Evolutionary conservation across 2,113 vertebrate genomes (phyloP), one percentile per base, ranked within the genome.

Genomic region (Deroptyus accipitrinus): DNA sequence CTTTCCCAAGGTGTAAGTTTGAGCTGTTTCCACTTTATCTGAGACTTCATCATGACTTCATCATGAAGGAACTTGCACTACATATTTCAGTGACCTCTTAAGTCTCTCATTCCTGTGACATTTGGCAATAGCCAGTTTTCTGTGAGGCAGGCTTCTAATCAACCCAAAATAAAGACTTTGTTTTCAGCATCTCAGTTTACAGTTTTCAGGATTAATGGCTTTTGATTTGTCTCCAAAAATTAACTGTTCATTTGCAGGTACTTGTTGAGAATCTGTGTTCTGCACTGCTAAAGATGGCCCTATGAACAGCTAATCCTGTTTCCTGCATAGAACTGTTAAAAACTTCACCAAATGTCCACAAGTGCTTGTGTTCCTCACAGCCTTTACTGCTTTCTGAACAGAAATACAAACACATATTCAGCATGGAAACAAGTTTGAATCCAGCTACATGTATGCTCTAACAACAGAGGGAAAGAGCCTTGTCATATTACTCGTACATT

Each of bases 1-100:
- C 48, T 94, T 92, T 82, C 74, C 69, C 52, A 89, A 83, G 66
- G 91, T 68, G 7, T 52, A 86, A 27, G 18, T 73, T 44, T 41
- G 77, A 88, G 80, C 54, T 91, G 49, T 72, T 94, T 86, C 83
- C 28, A 75, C 75, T 72, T 88, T 94, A 94, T 84, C 86, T 13
- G n/a, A 88, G 86, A 68, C 62, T 81, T 86, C 48, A 92, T 68
- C 86, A 55, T 4, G 72, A 68, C 62, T 83, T 86, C 57, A 94
- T 68, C 83, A 61, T 3, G 42, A 88, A 72, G 73, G 61, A 94
- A 61, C 24, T 81, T 51, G 51, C 86, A 88, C 37, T 74, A 83
- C 23, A 27, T 87, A 88, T 62, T 88, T 91, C 76, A 88, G 73
- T 68, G 94, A 81, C 51, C 44, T 12, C 20, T 88, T 84, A 86